These are phyloP conservation scores for Liasis olivaceus DNA, from an alignment of 2,797 vertebrate species.

Conservation along the genomic window DNA sequence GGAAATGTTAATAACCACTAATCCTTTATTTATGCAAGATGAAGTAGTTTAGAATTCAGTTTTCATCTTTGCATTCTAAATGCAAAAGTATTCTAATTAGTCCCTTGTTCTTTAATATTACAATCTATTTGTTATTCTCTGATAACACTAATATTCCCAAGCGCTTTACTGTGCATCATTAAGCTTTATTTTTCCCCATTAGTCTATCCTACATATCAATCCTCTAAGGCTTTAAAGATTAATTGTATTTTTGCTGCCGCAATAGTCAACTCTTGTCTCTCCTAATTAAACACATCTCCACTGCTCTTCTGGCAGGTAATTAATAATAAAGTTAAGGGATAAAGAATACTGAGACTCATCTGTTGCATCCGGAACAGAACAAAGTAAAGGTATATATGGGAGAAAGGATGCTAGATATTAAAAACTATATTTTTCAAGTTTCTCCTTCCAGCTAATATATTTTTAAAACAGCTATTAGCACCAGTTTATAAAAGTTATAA, in stretches of 20 bases:
- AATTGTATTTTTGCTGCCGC: conserved; percentile 56
- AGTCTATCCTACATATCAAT: conserved; percentile 26
- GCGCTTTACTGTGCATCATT: conserved; percentile 51
- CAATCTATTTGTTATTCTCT: conserved; percentile 58
- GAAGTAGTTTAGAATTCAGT: conserved; percentile 15
- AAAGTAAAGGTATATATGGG: background rate
- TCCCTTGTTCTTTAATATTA: conserved; percentile 50
- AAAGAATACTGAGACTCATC: conserved; percentile 24
- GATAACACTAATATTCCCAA: conserved; percentile 49
- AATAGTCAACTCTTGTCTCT: conserved; percentile 32
- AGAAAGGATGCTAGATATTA: background rate
- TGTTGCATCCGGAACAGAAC: conserved; percentile 10
- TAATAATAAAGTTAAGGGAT: conserved; percentile 54
- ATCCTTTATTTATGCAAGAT: conserved; percentile 29
- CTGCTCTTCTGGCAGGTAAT: conserved; percentile 54
- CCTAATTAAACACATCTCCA: conserved; percentile 48
- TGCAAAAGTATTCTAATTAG: conserved; percentile 49
- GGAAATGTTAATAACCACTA: background rate
- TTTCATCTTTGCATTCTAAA: conserved; percentile 51
- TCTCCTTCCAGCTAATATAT: background rate
- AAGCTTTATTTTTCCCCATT: conserved; percentile 57
- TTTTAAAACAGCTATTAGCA: background rate
- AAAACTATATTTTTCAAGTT: background rate
- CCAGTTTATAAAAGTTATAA: background rate
- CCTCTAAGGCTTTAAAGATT: conserved; percentile 42